A percentile compares a stretch with the other conserved stretches of the same genome.
Evolutionary conservation across 2,888 invertebrate species (phyloP).

Genomic region (Drosophila atripex): DNA sequence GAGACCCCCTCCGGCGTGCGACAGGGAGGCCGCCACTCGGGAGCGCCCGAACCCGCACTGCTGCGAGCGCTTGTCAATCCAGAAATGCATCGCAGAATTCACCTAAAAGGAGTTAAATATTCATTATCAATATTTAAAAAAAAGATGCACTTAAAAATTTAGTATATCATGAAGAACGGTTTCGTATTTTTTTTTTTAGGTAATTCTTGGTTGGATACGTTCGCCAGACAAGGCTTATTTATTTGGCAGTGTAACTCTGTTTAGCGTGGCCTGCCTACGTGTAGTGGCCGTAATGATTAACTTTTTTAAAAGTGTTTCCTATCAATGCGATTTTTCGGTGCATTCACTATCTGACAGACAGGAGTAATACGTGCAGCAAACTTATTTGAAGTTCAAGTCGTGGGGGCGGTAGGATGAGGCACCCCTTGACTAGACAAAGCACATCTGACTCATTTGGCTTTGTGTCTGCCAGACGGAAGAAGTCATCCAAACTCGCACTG

Average conservation of each 20-base stretch:
- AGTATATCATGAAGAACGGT: neutral
- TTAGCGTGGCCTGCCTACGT: no score
- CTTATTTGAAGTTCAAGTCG: conserved; percentile 56
- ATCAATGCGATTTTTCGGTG: conserved; percentile 17
- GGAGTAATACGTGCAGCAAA: conserved; percentile 49
- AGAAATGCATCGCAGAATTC: conserved; percentile 93
- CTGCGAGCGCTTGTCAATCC: conserved; percentile 93
- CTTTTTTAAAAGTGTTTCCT: neutral
- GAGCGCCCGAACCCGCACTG: conserved; percentile 90
- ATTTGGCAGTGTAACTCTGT: no score
- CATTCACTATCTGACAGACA: conserved; percentile 23
- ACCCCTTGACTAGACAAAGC: conserved; percentile 64
- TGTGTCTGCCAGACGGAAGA: conserved; percentile 72
- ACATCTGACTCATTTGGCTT: conserved; percentile 66
- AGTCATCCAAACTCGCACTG: conserved; percentile 29
- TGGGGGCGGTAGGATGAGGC: conserved; percentile 18
- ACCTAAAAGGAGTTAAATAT: neutral
- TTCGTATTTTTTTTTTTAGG: no score
- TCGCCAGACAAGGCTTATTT: no score
- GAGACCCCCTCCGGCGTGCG: conserved; percentile 85
- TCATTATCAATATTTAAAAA: neutral
- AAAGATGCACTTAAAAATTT: neutral
- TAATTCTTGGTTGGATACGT: no score
- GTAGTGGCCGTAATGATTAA: no score
- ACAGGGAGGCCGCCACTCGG: conserved; percentile 88